Base-by-base conservation (phyloP, 1,140 invertebrate genomes). In the Apocrypta bakeri region DNA sequence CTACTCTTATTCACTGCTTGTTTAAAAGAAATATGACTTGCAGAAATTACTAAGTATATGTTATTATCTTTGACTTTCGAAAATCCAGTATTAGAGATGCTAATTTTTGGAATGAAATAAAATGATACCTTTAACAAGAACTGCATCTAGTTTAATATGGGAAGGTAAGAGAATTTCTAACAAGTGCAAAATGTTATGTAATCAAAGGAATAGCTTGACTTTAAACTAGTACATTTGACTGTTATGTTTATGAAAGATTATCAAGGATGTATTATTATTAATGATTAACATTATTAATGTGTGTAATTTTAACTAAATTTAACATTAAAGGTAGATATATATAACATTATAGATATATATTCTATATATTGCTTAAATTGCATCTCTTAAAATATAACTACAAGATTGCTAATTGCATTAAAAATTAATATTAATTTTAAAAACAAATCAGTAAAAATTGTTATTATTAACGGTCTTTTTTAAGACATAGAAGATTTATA, bases 21-120 rank as follows among this genome's bases (percentile, higher is more conserved):
- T 21, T 56, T 56, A 0, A n/a, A 76, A 73, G 37, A 66, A 77
- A 37, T 17, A 79, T 85, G 48, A 82, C 83, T 82, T 82, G 77
- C 71, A 80, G 24, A 17, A 82, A 75, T 66, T 48, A n/a, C 3
- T 31, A 69, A 31, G 27, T 17, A 48, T 17, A 48, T 17, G 11
- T 48, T 48, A 17, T 48, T 48, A 37, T 48, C 42, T 48, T 48
- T 17, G 14, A n/a, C n/a, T n/a, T n/a, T n/a, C n/a, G n/a, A n/a
- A n/a, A n/a, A n/a, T n/a, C n/a, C n/a, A n/a, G 14, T 17, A 3
- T 56, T 7, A 56, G 17, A 56, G n/a, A 56, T 56, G 48, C 11
- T 42, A 7, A 56, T 56, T 4, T 17, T 56, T n/a, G 2, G 8
- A 17, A 56, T 56, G 21, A 56, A 56, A 3, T 56, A 7, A 56